phyloP scores from a whole-genome alignment of 2,797 vertebrate species.

The Onychomys leucogaster region DNA sequence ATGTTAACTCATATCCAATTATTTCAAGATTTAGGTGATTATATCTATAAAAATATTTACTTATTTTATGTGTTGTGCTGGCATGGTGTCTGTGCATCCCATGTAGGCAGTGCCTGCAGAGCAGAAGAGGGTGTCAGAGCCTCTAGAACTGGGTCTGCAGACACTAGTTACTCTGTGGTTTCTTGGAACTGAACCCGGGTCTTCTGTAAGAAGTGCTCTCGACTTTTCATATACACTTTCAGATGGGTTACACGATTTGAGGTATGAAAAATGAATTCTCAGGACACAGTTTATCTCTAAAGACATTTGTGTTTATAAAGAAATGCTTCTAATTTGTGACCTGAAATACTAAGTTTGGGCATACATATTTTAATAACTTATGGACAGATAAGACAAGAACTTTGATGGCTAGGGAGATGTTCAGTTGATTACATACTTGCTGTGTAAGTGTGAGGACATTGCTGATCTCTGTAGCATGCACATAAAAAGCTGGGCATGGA shows the following conservation, averaged over 20 bases:
- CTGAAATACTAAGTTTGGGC: background rate
- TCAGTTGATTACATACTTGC: background rate
- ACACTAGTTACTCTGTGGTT: background rate
- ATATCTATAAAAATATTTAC: background rate
- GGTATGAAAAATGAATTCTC: background rate
- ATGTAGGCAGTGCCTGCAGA: too few relatives aligned
- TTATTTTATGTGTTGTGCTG: background rate
- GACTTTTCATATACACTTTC: background rate
- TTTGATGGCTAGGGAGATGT: background rate
- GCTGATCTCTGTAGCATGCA: background rate
- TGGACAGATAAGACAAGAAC: background rate
- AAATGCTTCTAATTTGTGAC: background rate
- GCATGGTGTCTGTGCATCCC: too few relatives aligned
- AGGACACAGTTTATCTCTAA: background rate
- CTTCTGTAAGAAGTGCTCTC: background rate
- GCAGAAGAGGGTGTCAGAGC: background rate
- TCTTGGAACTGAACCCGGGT: background rate
- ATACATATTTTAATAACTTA: background rate
- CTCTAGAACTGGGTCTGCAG: background rate
- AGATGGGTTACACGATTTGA: background rate
- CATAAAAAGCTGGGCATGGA: background rate
- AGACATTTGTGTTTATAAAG: background rate
- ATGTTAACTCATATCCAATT: background rate
- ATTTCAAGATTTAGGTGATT: background rate
- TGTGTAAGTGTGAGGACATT: background rate